Conservation (phyloP, 2,113 vertebrate genomes). For the Colossoma macropomum region DNA sequence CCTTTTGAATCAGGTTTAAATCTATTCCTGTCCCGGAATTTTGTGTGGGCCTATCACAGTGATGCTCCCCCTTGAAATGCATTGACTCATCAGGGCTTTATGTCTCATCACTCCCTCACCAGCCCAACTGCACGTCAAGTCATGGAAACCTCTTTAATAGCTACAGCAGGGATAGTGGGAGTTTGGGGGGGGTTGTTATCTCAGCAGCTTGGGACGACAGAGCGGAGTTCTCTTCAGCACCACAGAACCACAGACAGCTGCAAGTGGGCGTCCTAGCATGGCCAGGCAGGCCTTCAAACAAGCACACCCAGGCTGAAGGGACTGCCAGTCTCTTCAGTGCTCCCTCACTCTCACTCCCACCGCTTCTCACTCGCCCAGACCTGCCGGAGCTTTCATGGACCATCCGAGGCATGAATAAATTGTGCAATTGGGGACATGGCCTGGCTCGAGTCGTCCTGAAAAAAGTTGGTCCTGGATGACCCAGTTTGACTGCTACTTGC, state of each 20-base stretch:
- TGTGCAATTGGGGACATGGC: not conserved
- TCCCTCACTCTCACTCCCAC: constrained; percentile 20
- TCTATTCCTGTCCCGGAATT: constrained; percentile 6
- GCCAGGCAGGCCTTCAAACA: constrained; percentile 15
- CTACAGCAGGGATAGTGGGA: not conserved
- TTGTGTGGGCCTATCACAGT: not conserved
- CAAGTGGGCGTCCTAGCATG: constrained; percentile 27
- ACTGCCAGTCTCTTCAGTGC: constrained; percentile 4
- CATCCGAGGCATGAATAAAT: not conserved
- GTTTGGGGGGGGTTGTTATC: not conserved
- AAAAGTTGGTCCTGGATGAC: not conserved
- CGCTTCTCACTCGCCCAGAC: not conserved
- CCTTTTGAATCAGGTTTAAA: not conserved
- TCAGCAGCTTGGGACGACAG: not conserved
- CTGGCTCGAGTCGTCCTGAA: not conserved
- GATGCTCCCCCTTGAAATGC: not conserved
- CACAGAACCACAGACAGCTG: constrained; percentile 34
- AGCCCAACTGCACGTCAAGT: not conserved
- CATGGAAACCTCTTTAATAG: not conserved
- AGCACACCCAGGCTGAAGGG: constrained; percentile 7
- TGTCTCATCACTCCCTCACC: constrained; percentile 12
- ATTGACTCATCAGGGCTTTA: constrained; percentile 18
- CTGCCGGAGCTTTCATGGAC: not conserved
- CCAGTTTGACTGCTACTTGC: not conserved
- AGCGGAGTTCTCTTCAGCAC: not conserved